Conservation (phyloP, 2,888 invertebrate genomes). For the Lumbricus terrestris region DNA sequence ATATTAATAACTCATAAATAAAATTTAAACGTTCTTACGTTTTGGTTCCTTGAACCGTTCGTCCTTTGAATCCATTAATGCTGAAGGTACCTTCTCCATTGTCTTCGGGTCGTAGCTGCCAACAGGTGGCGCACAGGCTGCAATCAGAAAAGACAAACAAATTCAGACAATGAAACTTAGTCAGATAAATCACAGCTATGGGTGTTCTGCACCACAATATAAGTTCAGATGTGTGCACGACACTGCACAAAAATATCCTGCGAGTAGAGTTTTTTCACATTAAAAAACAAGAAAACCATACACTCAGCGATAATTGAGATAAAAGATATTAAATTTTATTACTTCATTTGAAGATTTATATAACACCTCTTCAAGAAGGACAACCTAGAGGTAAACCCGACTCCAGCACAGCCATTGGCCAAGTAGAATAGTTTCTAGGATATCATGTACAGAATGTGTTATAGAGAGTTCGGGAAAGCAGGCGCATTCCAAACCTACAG, state of each 20-base stretch:
- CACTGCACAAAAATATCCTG: too few species aligned
- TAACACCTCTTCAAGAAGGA: too few species aligned
- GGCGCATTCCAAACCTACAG: too few species aligned
- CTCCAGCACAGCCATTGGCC: too few species aligned
- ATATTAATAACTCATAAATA: too few species aligned
- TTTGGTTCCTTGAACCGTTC: slow-evolving; percentile 29
- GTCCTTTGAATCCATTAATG: slow-evolving; percentile 22
- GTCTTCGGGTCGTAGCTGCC: slow-evolving; percentile 45
- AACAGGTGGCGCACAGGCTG: slow-evolving; percentile 48
- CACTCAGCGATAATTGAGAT: neutral
- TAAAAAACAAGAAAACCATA: neutral
- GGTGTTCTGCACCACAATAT: neutral
- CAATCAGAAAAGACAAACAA: slow-evolving; percentile 14
- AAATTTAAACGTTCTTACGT: slow-evolving; percentile 18
- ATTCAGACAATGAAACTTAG: neutral
- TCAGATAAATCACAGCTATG: neutral
- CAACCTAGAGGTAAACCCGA: too few species aligned
- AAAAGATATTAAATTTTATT: neutral
- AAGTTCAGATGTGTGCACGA: neutral
- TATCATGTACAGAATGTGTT: too few species aligned
- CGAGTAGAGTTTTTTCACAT: neutral
- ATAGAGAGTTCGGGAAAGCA: too few species aligned
- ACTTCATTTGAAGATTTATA: too few species aligned
- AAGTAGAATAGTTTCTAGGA: too few species aligned
- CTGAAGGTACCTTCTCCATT: neutral